Conservation (phyloP, 2,797 vertebrate species). For the Huso huso region DNA sequence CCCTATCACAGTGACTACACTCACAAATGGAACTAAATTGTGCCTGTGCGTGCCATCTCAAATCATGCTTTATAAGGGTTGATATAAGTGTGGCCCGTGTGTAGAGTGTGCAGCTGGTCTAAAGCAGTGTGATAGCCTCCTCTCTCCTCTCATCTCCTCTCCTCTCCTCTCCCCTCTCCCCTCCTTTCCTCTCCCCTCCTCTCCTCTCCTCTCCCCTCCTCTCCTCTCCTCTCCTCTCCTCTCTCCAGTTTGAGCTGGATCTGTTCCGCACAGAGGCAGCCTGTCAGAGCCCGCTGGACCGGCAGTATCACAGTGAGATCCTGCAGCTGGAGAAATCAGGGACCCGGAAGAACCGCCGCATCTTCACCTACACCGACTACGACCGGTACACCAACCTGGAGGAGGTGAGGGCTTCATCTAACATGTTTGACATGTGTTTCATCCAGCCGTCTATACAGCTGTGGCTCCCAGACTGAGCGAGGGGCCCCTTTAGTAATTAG, state of each 20-base stretch:
- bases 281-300: slow-evolving; percentile 84
- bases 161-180: no score
- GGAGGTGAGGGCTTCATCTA: slow-evolving; percentile 51
- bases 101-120: no score
- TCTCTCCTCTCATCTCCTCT: no score
- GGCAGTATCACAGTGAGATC: slow-evolving; percentile 79
- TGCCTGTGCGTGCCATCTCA: no score
- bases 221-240: slow-evolving; percentile 7
- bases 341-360: slow-evolving; percentile 66
- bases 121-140: no score
- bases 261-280: slow-evolving; percentile 68
- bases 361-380: slow-evolving; percentile 90
- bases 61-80: no score
- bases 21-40: no score
- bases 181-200: no score
- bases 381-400: slow-evolving; percentile 82
- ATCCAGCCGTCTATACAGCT: background rate
- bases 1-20: no score
- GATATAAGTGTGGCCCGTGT: no score
- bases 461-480: background rate
- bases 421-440: background rate
- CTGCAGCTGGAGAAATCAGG: slow-evolving; percentile 57
- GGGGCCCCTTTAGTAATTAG: background rate
- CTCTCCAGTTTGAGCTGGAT: slow-evolving; percentile 81
- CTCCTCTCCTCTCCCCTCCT: no score